Evolutionary conservation across 2,797 vertebrate species (phyloP), one percentile per base, ranked within the genome.

Genomic region (Anguilla marmorata): DNA sequence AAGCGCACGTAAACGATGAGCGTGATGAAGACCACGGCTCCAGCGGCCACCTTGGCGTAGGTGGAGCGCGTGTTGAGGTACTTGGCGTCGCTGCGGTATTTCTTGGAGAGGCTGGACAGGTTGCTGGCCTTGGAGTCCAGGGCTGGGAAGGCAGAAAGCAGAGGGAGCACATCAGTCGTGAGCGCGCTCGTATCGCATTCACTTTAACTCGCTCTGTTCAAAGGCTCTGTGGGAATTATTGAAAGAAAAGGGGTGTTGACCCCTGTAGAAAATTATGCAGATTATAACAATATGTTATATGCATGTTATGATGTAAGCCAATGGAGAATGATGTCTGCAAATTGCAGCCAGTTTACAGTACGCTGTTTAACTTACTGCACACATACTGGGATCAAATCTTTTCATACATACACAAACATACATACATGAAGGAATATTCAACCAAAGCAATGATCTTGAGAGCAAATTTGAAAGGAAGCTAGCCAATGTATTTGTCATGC

Each of bases 61-160:
- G 97, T 97, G 91, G 98, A 98, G 56, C 97, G 97, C 90, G 97
- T 98, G 94, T 99, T 99, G 92, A 99, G 96, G 89, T 98, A 98
- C 89, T 98, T 98, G 0, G 98, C 97, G 0, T 99, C 97, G 83
- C 97, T 97, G 89, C 97, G 96, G 94, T 99, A 99, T 92, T 98
- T 99, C 95, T 98, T 98, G 1, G 98, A 98, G 91, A 97, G 93
- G 92, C 93, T 96, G 91, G 97, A 96, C 91, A 99, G 94, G 91
- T 97, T 97, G 94, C 96, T 98, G 93, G 97, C 98, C 95, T 98
- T 99, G 82, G 97, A 97, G 94, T 98, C 97, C 0, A 99, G 94
- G 91, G 97, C 98, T 98, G 94, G 87, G 89, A 86, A 90, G 37
- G 86, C 90, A 90, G 56, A 91, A 63, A 82, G 52, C 4, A 12